These are phyloP conservation scores for Athripsodes cinereus DNA, from an alignment of 2,888 invertebrate genomes.

Conservation along the genomic window DNA sequence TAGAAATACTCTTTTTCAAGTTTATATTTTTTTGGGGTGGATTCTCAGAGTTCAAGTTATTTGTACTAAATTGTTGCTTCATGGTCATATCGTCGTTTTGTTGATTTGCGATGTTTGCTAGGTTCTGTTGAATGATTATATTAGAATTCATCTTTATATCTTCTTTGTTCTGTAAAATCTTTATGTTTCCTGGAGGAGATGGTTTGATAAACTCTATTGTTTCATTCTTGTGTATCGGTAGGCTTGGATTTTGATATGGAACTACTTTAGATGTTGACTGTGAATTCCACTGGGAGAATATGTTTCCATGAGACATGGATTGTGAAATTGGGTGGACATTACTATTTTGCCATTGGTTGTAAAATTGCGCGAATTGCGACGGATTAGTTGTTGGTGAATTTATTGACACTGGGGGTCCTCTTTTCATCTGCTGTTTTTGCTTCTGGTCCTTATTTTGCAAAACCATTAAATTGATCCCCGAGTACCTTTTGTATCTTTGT, in stretches of 20 bases:
- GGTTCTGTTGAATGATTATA: neutral
- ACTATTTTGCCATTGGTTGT: slow-evolving; percentile 9
- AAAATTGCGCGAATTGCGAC: neutral
- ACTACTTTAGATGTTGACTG: slow-evolving; percentile 1
- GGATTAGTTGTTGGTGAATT: neutral
- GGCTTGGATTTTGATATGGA: neutral
- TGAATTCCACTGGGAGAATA: slow-evolving; percentile 7
- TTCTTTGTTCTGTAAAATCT: neutral
- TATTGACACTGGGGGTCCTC: neutral
- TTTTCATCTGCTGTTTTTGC: slow-evolving; percentile 7
- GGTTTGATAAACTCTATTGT: neutral
- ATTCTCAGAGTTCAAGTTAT: neutral
- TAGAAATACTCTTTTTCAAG: neutral
- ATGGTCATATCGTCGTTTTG: slow-evolving; percentile 3
- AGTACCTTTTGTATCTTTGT: slow-evolving; percentile 45
- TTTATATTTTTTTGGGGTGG: neutral
- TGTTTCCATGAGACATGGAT: neutral
- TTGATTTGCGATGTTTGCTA: neutral
- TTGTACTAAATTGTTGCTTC: slow-evolving; percentile 6
- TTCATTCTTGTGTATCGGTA: slow-evolving; percentile 8
- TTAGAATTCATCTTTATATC: neutral
- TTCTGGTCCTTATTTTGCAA: slow-evolving; percentile 3
- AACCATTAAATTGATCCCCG: neutral
- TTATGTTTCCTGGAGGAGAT: neutral
- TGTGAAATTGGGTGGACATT: slow-evolving; percentile 3